Evolutionary conservation across 2,888 invertebrate species (phyloP).

Genomic region (Drosophila mayaguana): DNA sequence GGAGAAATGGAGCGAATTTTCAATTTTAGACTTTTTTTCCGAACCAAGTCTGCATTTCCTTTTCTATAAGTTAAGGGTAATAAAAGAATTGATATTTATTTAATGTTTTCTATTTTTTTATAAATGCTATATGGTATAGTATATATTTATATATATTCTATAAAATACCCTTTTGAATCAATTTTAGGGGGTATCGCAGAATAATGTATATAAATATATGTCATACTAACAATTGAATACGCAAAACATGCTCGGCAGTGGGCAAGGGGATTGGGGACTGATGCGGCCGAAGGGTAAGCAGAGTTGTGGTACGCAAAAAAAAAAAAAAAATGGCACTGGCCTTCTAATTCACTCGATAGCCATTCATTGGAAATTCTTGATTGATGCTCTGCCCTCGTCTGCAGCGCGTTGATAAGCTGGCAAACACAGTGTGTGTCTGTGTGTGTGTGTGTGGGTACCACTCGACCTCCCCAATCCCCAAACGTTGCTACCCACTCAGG

Average conservation of each 20-base stretch:
- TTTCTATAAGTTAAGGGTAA: not conserved
- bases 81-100: not conserved
- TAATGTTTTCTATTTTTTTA: too few relatives aligned
- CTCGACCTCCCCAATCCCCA: not conserved
- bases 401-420: slow-evolving; percentile 77
- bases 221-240: slow-evolving; percentile 18
- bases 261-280: not conserved
- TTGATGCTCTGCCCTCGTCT: slow-evolving; percentile 81
- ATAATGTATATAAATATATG: slow-evolving; percentile 9
- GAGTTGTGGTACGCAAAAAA: not conserved
- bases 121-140: too few relatives aligned
- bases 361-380: slow-evolving; percentile 83
- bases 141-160: not conserved
- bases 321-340: slow-evolving; percentile 63
- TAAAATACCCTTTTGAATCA: not conserved
- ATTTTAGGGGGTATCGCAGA: not conserved
- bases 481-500: slow-evolving; percentile 1
- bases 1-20: not conserved
- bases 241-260: slow-evolving; percentile 31
- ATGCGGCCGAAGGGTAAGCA: slow-evolving; percentile 21
- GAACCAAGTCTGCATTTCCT: not conserved
- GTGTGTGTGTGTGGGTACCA: slow-evolving; percentile 26
- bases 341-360: slow-evolving; percentile 80
- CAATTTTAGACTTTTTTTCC: too few relatives aligned
- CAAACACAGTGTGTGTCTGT: slow-evolving; percentile 49